phyloP scores from a whole-genome alignment of 2,113 vertebrate species.

The Chloropsis cyanopogon region DNA sequence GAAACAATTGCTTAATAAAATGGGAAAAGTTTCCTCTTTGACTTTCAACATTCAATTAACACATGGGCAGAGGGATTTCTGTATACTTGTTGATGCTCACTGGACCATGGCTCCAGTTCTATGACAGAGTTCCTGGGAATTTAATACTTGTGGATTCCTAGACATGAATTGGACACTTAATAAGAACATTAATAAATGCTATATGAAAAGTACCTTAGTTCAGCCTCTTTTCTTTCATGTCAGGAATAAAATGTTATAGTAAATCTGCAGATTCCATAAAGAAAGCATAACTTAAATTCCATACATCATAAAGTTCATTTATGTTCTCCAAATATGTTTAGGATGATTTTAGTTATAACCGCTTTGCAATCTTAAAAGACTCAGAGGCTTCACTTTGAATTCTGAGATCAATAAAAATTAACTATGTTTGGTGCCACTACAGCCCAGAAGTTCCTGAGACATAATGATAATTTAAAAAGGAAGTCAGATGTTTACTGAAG shows the following conservation, averaged over 20 bases:
- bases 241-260: not conserved
- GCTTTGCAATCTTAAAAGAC: not conserved
- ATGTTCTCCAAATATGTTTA: not conserved
- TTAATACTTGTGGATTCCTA: not conserved
- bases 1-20: not conserved
- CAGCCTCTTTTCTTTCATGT: not conserved
- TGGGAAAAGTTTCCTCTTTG: not conserved
- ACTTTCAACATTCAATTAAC: not conserved
- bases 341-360: not conserved
- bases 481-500: not conserved
- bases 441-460: not conserved
- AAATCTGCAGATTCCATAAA: not conserved
- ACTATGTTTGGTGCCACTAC: not conserved
- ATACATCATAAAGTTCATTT: not conserved
- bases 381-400: not conserved
- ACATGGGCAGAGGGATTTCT: not conserved
- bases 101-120: not conserved
- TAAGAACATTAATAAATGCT: not conserved
- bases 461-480: not conserved
- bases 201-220: not conserved
- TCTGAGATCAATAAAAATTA: not conserved
- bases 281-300: not conserved
- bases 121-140: not conserved
- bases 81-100: not conserved
- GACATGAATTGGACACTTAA: not conserved